These are phyloP conservation scores for Choristoneura rosaceana DNA, from an alignment of 2,888 invertebrate genomes.

Conservation along the genomic window DNA sequence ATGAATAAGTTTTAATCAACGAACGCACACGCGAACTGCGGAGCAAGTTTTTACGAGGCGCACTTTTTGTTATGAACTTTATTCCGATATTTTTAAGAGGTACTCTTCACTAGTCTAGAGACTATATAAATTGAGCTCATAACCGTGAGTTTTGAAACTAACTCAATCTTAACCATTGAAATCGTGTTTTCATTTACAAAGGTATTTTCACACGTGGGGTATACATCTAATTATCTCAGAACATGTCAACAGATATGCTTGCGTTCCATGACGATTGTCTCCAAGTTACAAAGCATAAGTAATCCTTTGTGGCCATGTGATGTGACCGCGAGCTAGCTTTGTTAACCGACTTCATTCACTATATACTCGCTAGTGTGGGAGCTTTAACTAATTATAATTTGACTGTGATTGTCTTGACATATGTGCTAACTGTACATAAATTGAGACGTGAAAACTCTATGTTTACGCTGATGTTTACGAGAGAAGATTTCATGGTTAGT, in stretches of 20 bases:
- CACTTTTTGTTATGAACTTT: too few species aligned
- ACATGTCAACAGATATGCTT: conserved; percentile 15
- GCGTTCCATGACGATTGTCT: conserved; percentile 18
- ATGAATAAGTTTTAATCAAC: neutral
- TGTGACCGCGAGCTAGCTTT: conserved; percentile 21
- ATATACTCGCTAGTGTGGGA: conserved; percentile 13
- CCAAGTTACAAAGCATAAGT: conserved; percentile 17
- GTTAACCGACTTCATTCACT: too few species aligned
- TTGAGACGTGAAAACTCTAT: neutral
- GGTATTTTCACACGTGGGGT: neutral
- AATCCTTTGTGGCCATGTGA: conserved; percentile 8
- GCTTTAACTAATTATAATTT: conserved; percentile 19
- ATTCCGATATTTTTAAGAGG: too few species aligned
- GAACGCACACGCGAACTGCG: too few species aligned
- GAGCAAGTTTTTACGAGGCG: too few species aligned
- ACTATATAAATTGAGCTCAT: neutral
- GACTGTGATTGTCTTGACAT: conserved; percentile 9
- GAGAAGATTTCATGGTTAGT: neutral
- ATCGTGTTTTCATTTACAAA: neutral
- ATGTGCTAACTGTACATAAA: conserved; percentile 17
- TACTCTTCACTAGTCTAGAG: too few species aligned
- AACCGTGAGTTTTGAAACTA: neutral
- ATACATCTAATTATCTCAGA: conserved; percentile 7
- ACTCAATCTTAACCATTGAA: neutral
- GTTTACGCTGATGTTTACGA: neutral